Conservation (phyloP, 2,113 vertebrate genomes). For the Hippocampus mohnikei region DNA sequence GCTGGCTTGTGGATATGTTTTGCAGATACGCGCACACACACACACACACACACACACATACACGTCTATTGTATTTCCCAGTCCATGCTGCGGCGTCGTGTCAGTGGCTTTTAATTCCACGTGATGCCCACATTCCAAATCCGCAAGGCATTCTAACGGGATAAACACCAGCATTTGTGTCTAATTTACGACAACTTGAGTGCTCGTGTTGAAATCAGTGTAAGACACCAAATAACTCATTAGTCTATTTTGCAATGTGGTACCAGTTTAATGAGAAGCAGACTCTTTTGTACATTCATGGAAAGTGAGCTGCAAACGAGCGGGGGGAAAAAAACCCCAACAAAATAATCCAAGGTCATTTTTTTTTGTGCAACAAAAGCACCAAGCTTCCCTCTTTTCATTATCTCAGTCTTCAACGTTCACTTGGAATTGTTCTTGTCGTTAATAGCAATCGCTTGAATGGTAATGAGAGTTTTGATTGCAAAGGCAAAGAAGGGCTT, state of each 20-base stretch:
- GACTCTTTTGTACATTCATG: constrained; percentile 62
- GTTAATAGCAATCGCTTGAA: constrained; percentile 42
- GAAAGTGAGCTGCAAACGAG: constrained; percentile 44
- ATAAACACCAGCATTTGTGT: background rate
- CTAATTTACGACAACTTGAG: constrained; percentile 8
- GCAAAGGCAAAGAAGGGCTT: constrained; percentile 45
- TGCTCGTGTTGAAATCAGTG: constrained; percentile 30
- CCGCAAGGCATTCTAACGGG: background rate
- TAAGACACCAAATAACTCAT: constrained; percentile 20
- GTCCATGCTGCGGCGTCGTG: constrained; percentile 24
- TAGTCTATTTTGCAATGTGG: constrained; percentile 30
- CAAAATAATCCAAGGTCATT: background rate
- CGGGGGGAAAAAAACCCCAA: constrained; percentile 27
- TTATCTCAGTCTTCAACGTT: constrained; percentile 49
- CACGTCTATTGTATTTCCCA: constrained; percentile 37
- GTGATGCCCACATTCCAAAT: constrained; percentile 1
- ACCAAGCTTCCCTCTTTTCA: constrained; percentile 26
- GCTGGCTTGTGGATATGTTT: background rate
- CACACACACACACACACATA: too few relatives aligned
- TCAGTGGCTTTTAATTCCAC: constrained; percentile 27
- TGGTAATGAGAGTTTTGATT: constrained; percentile 68
- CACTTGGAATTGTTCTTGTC: constrained; percentile 56
- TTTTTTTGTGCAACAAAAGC: constrained; percentile 29
- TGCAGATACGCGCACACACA: background rate
- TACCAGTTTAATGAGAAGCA: constrained; percentile 49